These are phyloP conservation scores for Tachysurus fulvidraco DNA, from an alignment of 2,113 vertebrate species.

Conservation along the genomic window DNA sequence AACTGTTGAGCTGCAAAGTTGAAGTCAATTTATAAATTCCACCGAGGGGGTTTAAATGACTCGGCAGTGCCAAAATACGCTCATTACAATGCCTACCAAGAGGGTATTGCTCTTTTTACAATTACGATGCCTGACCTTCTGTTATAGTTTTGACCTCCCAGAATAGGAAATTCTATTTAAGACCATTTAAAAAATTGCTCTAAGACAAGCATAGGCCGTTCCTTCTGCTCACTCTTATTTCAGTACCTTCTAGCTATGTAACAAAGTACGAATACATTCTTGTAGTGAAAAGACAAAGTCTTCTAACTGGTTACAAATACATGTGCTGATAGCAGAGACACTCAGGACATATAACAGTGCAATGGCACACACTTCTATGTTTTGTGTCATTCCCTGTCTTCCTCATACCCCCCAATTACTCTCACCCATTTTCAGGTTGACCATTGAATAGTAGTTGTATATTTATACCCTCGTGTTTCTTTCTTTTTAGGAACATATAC, in stretches of 20 bases:
- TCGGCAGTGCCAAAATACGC: not conserved
- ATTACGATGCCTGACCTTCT: constrained; percentile 3
- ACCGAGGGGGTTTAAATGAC: not conserved
- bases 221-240: not conserved
- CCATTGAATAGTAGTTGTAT: too few species aligned
- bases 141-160: not conserved
- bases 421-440: too few species aligned
- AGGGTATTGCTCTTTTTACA: not conserved
- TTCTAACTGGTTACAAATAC: not conserved
- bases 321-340: too few species aligned
- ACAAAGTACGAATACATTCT: not conserved
- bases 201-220: not conserved
- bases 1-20: constrained; percentile 3
- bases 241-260: not conserved
- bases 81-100: constrained; percentile 17
- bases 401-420: too few species aligned
- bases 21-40: not conserved
- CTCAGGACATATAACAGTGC: too few species aligned
- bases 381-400: too few species aligned
- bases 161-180: constrained; percentile 24
- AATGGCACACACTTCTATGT: too few species aligned
- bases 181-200: not conserved
- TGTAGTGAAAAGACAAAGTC: not conserved
- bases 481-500: too few species aligned
- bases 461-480: too few species aligned